Conservation (phyloP, 2,888 invertebrate species). For the Epinotia demarniana region DNA sequence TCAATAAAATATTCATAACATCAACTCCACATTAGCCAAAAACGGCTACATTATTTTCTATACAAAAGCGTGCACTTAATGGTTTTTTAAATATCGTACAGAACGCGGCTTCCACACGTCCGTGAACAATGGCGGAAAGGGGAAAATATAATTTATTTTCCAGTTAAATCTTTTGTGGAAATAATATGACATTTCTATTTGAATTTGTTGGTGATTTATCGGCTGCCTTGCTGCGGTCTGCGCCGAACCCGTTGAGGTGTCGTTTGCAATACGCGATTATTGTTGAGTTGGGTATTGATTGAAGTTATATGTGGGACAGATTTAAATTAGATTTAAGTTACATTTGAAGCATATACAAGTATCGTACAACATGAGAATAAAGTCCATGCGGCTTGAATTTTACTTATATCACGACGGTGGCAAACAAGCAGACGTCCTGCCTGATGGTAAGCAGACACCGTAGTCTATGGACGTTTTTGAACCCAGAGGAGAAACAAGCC, state of each 20-base stretch:
- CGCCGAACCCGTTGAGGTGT: constrained; percentile 65
- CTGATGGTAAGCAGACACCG: too few species aligned
- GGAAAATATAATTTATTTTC: constrained; percentile 85
- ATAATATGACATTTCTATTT: constrained; percentile 86
- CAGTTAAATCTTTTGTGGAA: constrained; percentile 86
- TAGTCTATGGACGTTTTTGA: too few species aligned
- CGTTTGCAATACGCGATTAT: constrained; percentile 61
- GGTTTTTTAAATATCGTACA: constrained; percentile 82
- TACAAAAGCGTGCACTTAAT: constrained; percentile 78
- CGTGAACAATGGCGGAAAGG: constrained; percentile 79
- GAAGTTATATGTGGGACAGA: constrained; percentile 38
- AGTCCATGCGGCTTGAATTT: background rate
- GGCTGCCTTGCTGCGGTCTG: constrained; percentile 74
- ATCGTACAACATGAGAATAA: background rate
- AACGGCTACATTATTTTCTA: constrained; percentile 39
- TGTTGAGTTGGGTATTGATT: constrained; percentile 62
- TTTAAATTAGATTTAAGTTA: background rate
- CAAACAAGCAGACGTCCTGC: too few species aligned
- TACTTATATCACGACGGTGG: background rate
- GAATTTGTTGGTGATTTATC: constrained; percentile 84
- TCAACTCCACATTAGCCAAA: constrained; percentile 30
- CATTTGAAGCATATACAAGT: background rate
- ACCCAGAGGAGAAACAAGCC: too few species aligned
- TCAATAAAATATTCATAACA: constrained; percentile 18
- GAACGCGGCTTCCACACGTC: constrained; percentile 81